Base-by-base conservation (phyloP, 2,797 vertebrate genomes). In the Ctenopoma multispine region DNA sequence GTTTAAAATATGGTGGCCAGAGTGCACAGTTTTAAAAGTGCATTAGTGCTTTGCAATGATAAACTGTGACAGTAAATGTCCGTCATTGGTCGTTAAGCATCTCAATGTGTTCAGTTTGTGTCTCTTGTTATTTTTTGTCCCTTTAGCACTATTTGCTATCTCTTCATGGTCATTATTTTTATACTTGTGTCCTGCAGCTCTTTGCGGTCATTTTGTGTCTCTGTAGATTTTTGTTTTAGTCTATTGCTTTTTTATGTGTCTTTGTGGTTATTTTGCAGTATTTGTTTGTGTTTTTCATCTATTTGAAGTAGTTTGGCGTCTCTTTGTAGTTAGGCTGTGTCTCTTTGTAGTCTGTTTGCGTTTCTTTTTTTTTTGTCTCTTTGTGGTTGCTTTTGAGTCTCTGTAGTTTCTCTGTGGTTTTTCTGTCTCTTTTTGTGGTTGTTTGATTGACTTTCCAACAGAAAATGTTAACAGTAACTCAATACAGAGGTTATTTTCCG, bases 401-500 rank as follows among this genome's bases (percentile, higher is more conserved):
- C 10, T 36, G 9, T 11, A 36, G 11, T 44, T 9, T 56, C 1
- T 38, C 21, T 55, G 27, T 38, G 31, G 5, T 13, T 4, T 4
- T 41, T 63, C 46, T 18, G 40, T 23, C 31, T 36, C 27, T 51
- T 10, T 41, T 65, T 59, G 8, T 55, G 13, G 15, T 8, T 6
- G 4, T 24, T 72, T 31, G 3, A 62, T 15, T 31, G 43, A 21
- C 69, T 57, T 10, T 63, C 31, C 2, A 47, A 40, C 9, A 53
- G 38, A 47, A 65, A 50, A 23, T 41, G 11, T 27, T 6, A 48
- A 41, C 21, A 27, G 29, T 20, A 10, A 20, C n/a, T 24, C 34
- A 17, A 61, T 36, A 11, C 24, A 48, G 23, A 49, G 34, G 59
- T 18, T 56, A 20, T 69, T 31, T 41, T 55, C 50, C 23, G 20